Percentiles rank a stretch among this genome's conserved stretches.
These are phyloP conservation scores for Pomatostomus ruficeps DNA, from an alignment of 2,113 vertebrate species.

Conservation along the genomic window DNA sequence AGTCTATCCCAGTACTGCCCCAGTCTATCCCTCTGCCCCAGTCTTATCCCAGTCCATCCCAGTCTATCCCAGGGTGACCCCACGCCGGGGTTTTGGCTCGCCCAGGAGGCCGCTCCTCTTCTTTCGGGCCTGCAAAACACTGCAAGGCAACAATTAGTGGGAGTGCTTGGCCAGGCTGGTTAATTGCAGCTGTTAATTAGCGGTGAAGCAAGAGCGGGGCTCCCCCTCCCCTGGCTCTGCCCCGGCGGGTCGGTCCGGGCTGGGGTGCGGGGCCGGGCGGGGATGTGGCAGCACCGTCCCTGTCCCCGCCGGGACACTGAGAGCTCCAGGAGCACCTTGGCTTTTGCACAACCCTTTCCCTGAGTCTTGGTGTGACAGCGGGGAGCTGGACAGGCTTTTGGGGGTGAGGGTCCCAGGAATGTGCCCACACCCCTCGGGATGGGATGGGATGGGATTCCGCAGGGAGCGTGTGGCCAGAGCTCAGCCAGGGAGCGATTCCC, in stretches of 20 bases:
- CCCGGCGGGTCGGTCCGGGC: accelerated
- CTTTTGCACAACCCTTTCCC: background rate
- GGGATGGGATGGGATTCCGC: background rate
- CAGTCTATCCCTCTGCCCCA: background rate
- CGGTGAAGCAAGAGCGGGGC: background rate
- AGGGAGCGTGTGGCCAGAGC: background rate
- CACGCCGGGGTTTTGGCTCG: accelerated
- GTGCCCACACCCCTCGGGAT: background rate
- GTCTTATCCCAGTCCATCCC: background rate
- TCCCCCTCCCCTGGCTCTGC: background rate
- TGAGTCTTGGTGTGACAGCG: background rate
- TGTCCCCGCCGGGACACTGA: accelerated
- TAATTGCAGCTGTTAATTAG: background rate
- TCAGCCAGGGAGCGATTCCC: background rate
- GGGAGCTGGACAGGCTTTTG: background rate
- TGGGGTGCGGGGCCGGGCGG: background rate
- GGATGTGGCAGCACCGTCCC: background rate
- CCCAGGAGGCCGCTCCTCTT: background rate
- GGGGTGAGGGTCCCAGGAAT: background rate
- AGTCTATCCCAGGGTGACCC: background rate
- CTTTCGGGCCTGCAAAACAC: background rate
- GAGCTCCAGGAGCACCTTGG: background rate
- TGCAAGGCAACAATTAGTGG: background rate
- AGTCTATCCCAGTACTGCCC: background rate
- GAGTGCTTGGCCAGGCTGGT: background rate